Evolutionary conservation across 2,113 vertebrate genomes (phyloP).

Genomic region (human (Homo sapiens)): GRCh38 chr5:69394001-69394500

Average conservation of each 20-base stretch:
- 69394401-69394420: constrained; percentile 1
- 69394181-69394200: too few species aligned
- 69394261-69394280: neutral
- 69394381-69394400: constrained; percentile 8
- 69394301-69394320: neutral
- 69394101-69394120: too few species aligned
- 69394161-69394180: too few species aligned
- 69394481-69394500: neutral
- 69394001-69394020: too few species aligned
- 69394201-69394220: too few species aligned
- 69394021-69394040: too few species aligned
- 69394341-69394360: neutral
- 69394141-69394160: too few species aligned
- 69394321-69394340: neutral
- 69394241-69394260: neutral
- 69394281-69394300: neutral
- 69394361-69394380: constrained; percentile 12
- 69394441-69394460: neutral
- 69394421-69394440: neutral
- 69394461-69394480: neutral
- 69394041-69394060: too few species aligned
- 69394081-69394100: too few species aligned
- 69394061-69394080: too few species aligned
- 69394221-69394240: too few species aligned
- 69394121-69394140: too few species aligned